A percentile compares a stretch with the other conserved stretches of the same genome.
These are phyloP conservation scores for Hylaea fasciaria DNA, from an alignment of 2,888 invertebrate species.

Conservation along the genomic window DNA sequence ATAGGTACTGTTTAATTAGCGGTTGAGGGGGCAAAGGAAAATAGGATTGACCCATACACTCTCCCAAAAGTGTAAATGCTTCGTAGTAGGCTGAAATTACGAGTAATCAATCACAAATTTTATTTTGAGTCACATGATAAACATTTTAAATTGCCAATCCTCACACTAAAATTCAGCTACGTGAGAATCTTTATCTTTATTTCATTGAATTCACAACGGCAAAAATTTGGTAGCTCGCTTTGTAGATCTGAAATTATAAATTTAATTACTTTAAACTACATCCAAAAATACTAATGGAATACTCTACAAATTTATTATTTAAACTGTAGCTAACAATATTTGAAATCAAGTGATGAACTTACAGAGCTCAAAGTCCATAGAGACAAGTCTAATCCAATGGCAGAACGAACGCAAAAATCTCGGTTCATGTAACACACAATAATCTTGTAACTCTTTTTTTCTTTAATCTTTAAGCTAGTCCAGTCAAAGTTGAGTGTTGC, in stretches of 20 bases:
- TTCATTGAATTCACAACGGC: constrained; percentile 47
- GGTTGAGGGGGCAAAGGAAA: too few relatives aligned
- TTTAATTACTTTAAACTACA: too few relatives aligned
- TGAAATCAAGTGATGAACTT: too few relatives aligned
- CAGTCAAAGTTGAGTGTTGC: constrained; percentile 67
- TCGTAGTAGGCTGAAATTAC: too few relatives aligned
- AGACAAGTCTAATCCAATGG: constrained; percentile 63
- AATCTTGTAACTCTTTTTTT: constrained; percentile 61
- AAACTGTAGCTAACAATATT: constrained; percentile 44
- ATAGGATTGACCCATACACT: too few relatives aligned
- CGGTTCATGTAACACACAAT: constrained; percentile 61
- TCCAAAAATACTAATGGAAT: constrained; percentile 45
- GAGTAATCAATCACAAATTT: too few relatives aligned
- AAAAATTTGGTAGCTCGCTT: constrained; percentile 65
- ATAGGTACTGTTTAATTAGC: too few relatives aligned
- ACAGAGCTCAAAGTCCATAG: constrained; percentile 61
- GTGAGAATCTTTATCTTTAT: not conserved
- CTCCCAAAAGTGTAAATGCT: too few relatives aligned
- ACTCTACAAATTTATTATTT: too few relatives aligned
- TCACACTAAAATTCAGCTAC: too few relatives aligned
- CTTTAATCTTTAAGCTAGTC: constrained; percentile 52
- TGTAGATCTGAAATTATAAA: constrained; percentile 62
- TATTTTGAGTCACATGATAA: too few relatives aligned
- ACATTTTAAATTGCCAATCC: too few relatives aligned
- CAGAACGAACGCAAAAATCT: constrained; percentile 59